Evolutionary conservation across 2,113 vertebrate genomes (phyloP).

Genomic region (Rhabdornis inornatus): DNA sequence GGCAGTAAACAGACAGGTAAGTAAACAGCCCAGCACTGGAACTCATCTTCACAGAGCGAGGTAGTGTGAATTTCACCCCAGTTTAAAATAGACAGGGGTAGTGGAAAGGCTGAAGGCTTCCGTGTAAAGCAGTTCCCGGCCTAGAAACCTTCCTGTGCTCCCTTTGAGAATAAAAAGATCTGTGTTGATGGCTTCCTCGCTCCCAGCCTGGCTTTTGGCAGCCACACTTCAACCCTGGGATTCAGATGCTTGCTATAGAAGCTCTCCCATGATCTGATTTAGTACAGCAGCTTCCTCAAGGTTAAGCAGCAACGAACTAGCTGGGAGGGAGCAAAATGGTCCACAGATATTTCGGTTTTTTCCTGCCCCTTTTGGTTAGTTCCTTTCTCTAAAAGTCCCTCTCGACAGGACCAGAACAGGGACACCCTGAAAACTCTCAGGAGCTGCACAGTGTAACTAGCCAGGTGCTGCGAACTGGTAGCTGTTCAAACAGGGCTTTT

Average conservation of each 20-base stretch:
- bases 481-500: constrained; percentile 19
- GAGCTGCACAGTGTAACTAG: constrained; percentile 41
- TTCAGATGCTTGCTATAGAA: background rate
- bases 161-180: constrained; percentile 38
- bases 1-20: constrained; percentile 63
- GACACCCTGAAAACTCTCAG: background rate
- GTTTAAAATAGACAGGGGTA: constrained; percentile 47
- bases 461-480: constrained; percentile 42
- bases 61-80: constrained; percentile 67
- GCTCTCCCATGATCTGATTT: background rate
- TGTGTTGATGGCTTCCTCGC: background rate
- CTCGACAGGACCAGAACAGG: constrained; percentile 18
- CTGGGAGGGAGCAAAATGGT: constrained; percentile 36
- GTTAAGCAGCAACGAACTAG: constrained; percentile 41
- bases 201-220: constrained; percentile 52
- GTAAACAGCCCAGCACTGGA: constrained; percentile 74
- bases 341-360: background rate
- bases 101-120: constrained; percentile 27
- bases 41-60: constrained; percentile 61
- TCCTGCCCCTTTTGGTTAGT: background rate
- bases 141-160: constrained; percentile 20
- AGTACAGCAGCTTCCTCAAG: constrained; percentile 30
- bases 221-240: constrained; percentile 37
- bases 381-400: background rate
- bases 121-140: constrained; percentile 25